A percentile compares a stretch with the other conserved stretches of the same genome.
phyloP scores from a whole-genome alignment of 2,797 vertebrate genomes.

The Poeciliopsis gracilis region DNA sequence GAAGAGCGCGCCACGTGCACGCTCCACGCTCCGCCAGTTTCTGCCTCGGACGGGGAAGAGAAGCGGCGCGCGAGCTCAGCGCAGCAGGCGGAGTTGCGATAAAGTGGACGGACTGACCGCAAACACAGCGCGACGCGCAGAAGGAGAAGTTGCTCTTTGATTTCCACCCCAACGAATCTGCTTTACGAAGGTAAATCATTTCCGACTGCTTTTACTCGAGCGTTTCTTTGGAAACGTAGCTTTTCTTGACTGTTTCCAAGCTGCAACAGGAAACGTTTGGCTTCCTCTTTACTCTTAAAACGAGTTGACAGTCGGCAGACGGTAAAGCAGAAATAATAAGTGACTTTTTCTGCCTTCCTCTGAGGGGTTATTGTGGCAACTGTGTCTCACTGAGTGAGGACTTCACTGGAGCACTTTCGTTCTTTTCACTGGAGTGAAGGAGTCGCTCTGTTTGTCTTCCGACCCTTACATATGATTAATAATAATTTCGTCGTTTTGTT shows the following conservation, averaged over 20 bases:
- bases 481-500: background rate
- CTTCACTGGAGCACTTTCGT: background rate
- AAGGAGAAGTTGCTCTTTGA: background rate
- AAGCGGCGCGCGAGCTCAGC: conserved; percentile 28
- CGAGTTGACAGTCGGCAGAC: background rate
- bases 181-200: conserved; percentile 60
- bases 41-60: background rate
- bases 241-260: background rate
- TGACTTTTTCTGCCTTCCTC: background rate
- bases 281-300: background rate
- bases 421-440: background rate
- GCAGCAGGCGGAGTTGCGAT: conserved; percentile 16
- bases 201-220: background rate
- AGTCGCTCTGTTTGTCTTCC: background rate
- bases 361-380: background rate
- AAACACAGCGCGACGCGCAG: background rate
- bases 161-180: conserved; percentile 23
- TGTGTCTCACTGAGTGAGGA: background rate
- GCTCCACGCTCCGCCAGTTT: conserved; percentile 25
- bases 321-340: background rate
- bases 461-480: background rate
- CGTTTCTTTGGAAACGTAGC: background rate
- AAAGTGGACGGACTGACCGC: conserved; percentile 20
- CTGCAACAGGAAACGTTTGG: background rate
- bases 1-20: conserved; percentile 8